A percentile compares a stretch with the other conserved stretches of the same genome.
These are phyloP conservation scores for Portevinia maculata DNA, from an alignment of 2,888 invertebrate genomes.

Conservation along the genomic window DNA sequence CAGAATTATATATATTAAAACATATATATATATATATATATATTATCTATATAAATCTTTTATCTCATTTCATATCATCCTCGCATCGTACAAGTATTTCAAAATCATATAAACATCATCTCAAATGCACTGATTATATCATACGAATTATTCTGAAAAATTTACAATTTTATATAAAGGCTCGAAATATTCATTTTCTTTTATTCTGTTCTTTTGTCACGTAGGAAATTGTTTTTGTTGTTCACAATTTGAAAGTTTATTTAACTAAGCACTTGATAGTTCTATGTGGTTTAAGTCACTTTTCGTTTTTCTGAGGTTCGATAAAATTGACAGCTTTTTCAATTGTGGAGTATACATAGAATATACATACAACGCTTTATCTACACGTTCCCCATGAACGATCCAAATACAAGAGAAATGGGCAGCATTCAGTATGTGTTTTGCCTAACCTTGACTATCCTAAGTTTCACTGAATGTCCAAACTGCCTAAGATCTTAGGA, in stretches of 20 bases:
- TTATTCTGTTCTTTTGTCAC: conserved; percentile 3
- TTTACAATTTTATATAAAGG: conserved; percentile 52
- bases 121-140: conserved; percentile 43
- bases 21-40: conserved; percentile 1
- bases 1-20: conserved; percentile 32
- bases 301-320: not conserved
- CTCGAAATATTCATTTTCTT: conserved; percentile 42
- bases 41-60: conserved; percentile 1
- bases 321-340: too few relatives aligned
- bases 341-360: too few relatives aligned
- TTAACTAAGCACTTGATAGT: not conserved
- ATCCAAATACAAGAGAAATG: too few relatives aligned
- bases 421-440: too few relatives aligned
- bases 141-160: conserved; percentile 49
- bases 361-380: too few relatives aligned
- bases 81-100: conserved; percentile 52
- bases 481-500: too few relatives aligned
- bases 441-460: too few relatives aligned
- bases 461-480: too few relatives aligned
- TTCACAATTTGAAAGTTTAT: not conserved
- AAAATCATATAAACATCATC: conserved; percentile 29
- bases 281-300: not conserved
- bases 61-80: conserved; percentile 57
- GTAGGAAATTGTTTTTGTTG: not conserved
- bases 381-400: too few relatives aligned